Evolutionary conservation across 2,888 invertebrate species (phyloP).

Genomic region (Tuberolachnus salignus): DNA sequence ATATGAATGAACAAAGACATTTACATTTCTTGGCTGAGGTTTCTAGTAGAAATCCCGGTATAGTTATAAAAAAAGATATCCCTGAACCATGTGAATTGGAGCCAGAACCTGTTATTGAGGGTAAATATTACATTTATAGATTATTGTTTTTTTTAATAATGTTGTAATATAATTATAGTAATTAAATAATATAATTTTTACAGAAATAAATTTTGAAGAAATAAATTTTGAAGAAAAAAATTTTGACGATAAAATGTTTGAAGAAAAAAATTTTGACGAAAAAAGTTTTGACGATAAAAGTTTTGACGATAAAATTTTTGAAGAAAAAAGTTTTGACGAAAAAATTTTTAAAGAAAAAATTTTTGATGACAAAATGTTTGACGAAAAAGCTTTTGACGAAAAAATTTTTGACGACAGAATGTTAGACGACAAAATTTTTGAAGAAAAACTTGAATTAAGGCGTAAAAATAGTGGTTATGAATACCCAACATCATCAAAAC

Average conservation of each 20-base stretch:
- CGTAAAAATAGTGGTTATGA: conserved; percentile 44
- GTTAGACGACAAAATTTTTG: no score
- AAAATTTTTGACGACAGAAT: no score
- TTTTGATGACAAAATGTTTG: no score
- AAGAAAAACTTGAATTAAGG: no score
- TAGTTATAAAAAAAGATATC: not conserved
- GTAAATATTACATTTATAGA: not conserved
- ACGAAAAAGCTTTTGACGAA: no score
- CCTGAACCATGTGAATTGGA: not conserved
- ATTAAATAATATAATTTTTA: not conserved
- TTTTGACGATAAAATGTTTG: not conserved
- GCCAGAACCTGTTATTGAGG: not conserved
- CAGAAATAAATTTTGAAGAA: not conserved
- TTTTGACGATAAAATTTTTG: no score
- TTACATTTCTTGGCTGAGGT: conserved; percentile 47
- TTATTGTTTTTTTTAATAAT: conserved; percentile 4
- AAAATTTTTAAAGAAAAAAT: no score
- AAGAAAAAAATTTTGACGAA: no score
- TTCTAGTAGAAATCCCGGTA: conserved; percentile 25
- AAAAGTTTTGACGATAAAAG: no score
- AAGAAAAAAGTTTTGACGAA: no score
- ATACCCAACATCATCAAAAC: conserved; percentile 32
- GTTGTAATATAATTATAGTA: not conserved
- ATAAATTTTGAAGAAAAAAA: not conserved
- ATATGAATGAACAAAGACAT: conserved; percentile 30